phyloP scores from a whole-genome alignment of 1,140 invertebrate genomes.

The Asbolus verrucosus region DNA sequence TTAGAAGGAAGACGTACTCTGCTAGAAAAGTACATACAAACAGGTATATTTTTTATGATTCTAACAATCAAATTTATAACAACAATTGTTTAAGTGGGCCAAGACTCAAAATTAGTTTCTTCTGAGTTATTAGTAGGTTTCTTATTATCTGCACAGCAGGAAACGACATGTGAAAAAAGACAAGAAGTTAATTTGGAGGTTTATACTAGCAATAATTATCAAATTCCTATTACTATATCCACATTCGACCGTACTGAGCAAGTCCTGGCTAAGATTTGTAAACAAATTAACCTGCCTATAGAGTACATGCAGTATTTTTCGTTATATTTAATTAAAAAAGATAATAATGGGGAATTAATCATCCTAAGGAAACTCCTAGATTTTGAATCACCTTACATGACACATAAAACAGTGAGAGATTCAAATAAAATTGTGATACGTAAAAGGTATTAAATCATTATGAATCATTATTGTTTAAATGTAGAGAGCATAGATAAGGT shows the following conservation, averaged over 20 bases:
- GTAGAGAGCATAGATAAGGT: no score
- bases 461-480: no score
- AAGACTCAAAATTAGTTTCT: constrained; percentile 81
- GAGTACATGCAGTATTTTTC: constrained; percentile 89
- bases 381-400: constrained; percentile 96
- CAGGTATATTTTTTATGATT: constrained; percentile 69
- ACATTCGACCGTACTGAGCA: constrained; percentile 86
- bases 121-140: constrained; percentile 89
- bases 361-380: constrained; percentile 90
- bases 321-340: constrained; percentile 85
- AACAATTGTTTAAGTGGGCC: constrained; percentile 75
- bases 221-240: constrained; percentile 83
- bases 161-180: constrained; percentile 77
- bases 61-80: background rate
- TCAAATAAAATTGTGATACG: constrained; percentile 78
- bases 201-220: constrained; percentile 86
- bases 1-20: constrained; percentile 88
- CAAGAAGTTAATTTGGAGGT: constrained; percentile 84
- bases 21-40: constrained; percentile 95
- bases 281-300: constrained; percentile 79
- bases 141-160: constrained; percentile 91
- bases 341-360: constrained; percentile 78
- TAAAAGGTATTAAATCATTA: constrained; percentile 71
- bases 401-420: constrained; percentile 73
- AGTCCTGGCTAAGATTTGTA: constrained; percentile 84